Conservation (phyloP, 2,888 invertebrate species). For the Dicranocentrus wangi region DNA sequence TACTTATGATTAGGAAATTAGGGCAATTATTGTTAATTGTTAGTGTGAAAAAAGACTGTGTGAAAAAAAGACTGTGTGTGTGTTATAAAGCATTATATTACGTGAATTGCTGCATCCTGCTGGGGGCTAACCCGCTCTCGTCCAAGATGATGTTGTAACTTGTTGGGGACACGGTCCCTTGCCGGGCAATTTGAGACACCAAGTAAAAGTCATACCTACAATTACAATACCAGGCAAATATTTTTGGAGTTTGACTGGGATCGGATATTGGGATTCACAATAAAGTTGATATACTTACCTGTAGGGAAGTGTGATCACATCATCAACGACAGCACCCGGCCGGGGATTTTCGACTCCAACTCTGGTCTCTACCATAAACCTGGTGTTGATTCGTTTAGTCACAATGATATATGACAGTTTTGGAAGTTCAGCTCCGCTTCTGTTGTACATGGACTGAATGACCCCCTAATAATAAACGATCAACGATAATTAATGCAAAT, state of each 20-base stretch:
- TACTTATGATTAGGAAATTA: too few relatives aligned
- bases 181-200: slow-evolving; percentile 88
- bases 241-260: too few relatives aligned
- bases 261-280: too few relatives aligned
- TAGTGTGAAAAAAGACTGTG: too few relatives aligned
- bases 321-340: slow-evolving; percentile 91
- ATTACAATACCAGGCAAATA: slow-evolving; percentile 19
- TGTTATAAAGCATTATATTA: slow-evolving; percentile 78
- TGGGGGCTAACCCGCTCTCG: slow-evolving; percentile 81
- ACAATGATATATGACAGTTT: slow-evolving; percentile 87
- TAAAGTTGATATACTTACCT: background rate
- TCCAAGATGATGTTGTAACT: slow-evolving; percentile 91
- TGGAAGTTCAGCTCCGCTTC: background rate
- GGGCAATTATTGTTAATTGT: too few relatives aligned
- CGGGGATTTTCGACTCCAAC: slow-evolving; percentile 77
- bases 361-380: slow-evolving; percentile 16
- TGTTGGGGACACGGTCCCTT: slow-evolving; percentile 94
- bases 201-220: slow-evolving; percentile 90
- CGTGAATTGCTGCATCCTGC: slow-evolving; percentile 86
- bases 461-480: too few relatives aligned
- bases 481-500: too few relatives aligned
- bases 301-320: slow-evolving; percentile 74
- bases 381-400: slow-evolving; percentile 86
- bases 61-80: too few relatives aligned
- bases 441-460: too few relatives aligned